Conservation (phyloP, 2,888 invertebrate species). For the Melanotus villosus region DNA sequence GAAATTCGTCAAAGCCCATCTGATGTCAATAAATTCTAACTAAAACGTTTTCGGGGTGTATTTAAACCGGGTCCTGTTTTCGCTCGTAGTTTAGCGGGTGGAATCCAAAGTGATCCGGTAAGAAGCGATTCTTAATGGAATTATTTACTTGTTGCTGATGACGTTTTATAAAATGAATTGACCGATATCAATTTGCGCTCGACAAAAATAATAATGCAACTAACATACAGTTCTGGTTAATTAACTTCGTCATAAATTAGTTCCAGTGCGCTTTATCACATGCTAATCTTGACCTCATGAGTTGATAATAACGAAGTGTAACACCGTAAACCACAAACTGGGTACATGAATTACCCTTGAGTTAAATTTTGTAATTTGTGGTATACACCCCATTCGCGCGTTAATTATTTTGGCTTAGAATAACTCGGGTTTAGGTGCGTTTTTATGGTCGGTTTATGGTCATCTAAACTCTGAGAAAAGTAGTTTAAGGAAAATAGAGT, state of each 20-base stretch:
- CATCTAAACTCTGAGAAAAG: too few species aligned
- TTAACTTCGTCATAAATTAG: conserved; percentile 11
- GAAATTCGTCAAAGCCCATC: not conserved
- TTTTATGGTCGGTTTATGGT: too few species aligned
- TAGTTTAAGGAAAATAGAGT: too few species aligned
- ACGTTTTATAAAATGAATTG: conserved; percentile 6
- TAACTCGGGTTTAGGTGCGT: too few species aligned
- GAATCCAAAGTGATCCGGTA: conserved; percentile 15
- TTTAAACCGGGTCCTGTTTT: too few species aligned
- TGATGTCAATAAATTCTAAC: too few species aligned
- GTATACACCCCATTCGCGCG: not conserved
- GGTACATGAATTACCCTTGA: not conserved
- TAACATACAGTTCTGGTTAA: conserved; percentile 17
- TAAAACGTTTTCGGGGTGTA: too few species aligned
- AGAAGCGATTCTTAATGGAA: conserved; percentile 19
- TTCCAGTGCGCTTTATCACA: conserved; percentile 11
- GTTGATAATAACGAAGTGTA: not conserved
- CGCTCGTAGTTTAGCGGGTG: too few species aligned
- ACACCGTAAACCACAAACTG: not conserved
- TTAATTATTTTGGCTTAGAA: too few species aligned
- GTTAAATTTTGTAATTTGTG: not conserved
- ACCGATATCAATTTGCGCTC: conserved; percentile 16
- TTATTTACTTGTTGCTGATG: conserved; percentile 12
- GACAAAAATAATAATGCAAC: not conserved
- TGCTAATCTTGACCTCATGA: not conserved